Conservation (phyloP, 2,888 invertebrate genomes). For the Nezara viridula region DNA sequence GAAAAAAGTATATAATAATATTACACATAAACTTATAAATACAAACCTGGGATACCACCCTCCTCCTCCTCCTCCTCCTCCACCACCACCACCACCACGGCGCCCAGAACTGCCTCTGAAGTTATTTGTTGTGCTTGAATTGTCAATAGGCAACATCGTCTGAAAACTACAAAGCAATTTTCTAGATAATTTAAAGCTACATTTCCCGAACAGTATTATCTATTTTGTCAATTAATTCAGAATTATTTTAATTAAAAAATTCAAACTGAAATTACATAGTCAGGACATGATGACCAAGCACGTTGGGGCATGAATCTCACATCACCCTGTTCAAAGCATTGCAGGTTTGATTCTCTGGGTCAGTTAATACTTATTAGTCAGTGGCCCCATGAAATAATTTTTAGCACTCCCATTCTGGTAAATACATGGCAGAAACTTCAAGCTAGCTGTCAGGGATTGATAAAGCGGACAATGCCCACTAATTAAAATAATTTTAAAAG, state of each 20-base stretch:
- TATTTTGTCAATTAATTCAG: background rate
- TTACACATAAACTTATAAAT: background rate
- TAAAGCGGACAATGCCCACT: too few species aligned
- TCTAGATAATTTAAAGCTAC: background rate
- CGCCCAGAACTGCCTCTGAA: constrained; percentile 56
- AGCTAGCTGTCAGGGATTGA: too few species aligned
- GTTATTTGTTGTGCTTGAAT: constrained; percentile 9
- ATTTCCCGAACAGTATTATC: background rate
- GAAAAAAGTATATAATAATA: too few species aligned
- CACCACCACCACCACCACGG: constrained; percentile 59
- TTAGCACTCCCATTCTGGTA: too few species aligned
- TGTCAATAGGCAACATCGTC: constrained; percentile 59
- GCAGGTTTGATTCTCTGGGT: too few species aligned
- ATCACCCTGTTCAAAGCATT: too few species aligned
- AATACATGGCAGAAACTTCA: too few species aligned
- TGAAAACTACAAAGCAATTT: constrained; percentile 56
- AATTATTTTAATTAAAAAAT: background rate
- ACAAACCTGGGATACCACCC: constrained; percentile 51
- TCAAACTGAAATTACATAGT: too few species aligned
- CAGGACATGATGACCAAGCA: too few species aligned
- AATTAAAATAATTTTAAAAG: background rate
- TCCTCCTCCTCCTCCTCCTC: constrained; percentile 61
- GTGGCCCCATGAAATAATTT: too few species aligned
- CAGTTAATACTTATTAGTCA: too few species aligned
- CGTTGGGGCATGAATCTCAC: too few species aligned